phyloP scores from a whole-genome alignment of 2,113 vertebrate species.

The Macroglossus sobrinus region DNA sequence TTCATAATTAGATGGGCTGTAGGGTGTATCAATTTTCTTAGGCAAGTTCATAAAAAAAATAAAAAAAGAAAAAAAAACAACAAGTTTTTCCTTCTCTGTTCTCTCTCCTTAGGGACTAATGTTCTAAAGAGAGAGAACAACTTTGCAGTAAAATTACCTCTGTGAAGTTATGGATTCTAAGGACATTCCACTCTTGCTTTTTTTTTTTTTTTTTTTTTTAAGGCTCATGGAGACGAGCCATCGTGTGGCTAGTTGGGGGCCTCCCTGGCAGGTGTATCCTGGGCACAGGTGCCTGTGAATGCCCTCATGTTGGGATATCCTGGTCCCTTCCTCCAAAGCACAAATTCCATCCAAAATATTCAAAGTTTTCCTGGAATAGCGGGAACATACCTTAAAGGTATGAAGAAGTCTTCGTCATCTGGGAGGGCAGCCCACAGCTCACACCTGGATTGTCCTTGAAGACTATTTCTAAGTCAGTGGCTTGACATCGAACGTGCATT shows the following conservation, averaged over 20 bases:
- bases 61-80: background rate
- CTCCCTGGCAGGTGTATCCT: background rate
- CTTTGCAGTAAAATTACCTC: conserved; percentile 40
- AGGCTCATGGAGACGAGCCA: background rate
- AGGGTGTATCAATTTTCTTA: conserved; percentile 47
- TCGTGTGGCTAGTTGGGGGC: background rate
- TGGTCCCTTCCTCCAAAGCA: background rate
- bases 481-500: background rate
- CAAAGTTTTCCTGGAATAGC: background rate
- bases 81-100: background rate
- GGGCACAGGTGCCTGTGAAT: background rate
- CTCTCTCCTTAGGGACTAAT: conserved; percentile 26
- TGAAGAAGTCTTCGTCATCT: background rate
- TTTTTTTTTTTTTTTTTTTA: background rate
- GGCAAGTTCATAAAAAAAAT: background rate
- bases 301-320: background rate
- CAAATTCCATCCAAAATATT: background rate
- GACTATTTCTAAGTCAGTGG: background rate
- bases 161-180: background rate
- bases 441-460: background rate
- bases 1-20: conserved; percentile 9
- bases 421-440: background rate
- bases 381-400: background rate
- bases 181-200: background rate
- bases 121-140: background rate